A percentile compares a stretch with the other conserved stretches of the same genome.
Evolutionary conservation across 2,888 invertebrate genomes (phyloP).

Genomic region (Drosophila ustulata): DNA sequence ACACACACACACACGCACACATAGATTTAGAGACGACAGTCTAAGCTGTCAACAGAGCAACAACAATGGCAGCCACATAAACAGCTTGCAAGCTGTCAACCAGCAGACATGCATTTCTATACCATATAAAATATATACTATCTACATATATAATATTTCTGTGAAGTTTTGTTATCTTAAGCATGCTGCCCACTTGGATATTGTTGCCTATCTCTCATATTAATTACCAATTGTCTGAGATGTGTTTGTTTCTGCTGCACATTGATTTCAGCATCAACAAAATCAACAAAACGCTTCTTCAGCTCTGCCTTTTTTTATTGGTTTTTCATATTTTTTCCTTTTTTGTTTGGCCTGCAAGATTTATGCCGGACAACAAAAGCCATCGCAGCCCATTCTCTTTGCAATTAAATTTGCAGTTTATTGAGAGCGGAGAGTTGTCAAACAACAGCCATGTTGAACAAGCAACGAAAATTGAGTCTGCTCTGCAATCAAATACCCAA

Average conservation of each 20-base stretch:
- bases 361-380: conserved; percentile 11
- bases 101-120: conserved; percentile 1
- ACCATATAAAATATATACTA: too few relatives aligned
- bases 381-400: not conserved
- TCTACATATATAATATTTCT: conserved; percentile 7
- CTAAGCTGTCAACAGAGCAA: conserved; percentile 46
- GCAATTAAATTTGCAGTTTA: conserved; percentile 60
- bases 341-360: conserved; percentile 21
- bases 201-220: conserved; percentile 33
- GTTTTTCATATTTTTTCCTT: too few relatives aligned
- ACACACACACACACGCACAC: conserved; percentile 1
- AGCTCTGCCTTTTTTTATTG: too few relatives aligned
- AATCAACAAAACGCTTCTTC: too few relatives aligned
- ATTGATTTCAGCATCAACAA: too few relatives aligned
- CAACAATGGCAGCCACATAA: conserved; percentile 27
- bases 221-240: conserved; percentile 54
- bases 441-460: not conserved
- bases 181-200: conserved; percentile 35
- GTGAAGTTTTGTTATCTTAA: conserved; percentile 31
- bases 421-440: conserved; percentile 17
- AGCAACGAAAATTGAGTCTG: not conserved
- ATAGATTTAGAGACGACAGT: conserved; percentile 21
- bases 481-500: too few relatives aligned
- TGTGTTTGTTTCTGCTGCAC: not conserved
- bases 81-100: conserved; percentile 36